phyloP scores from a whole-genome alignment of 2,113 vertebrate species.

The Pachyramphus minor region DNA sequence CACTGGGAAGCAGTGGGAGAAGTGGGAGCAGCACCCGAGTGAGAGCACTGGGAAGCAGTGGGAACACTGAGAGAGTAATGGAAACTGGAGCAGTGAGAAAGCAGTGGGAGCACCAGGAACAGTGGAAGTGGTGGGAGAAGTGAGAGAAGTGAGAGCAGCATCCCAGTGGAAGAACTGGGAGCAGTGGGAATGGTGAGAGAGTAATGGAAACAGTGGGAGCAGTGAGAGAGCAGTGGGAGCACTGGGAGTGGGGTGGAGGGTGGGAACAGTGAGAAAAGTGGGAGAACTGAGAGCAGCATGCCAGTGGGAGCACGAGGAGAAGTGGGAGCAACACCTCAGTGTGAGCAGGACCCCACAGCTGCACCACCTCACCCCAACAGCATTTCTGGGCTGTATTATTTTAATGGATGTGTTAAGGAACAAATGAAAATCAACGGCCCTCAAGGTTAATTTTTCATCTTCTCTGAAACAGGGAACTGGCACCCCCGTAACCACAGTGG shows the following conservation, averaged over 20 bases:
- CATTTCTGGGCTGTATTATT: not conserved
- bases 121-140: not conserved
- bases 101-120: not conserved
- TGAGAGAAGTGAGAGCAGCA: no score
- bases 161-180: no score
- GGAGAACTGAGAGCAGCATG: no score
- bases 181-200: no score
- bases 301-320: no score
- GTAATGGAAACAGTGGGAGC: no score
- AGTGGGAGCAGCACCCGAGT: not conserved
- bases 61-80: no score
- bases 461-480: accelerated
- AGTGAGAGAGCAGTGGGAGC: no score
- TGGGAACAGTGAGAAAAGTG: no score
- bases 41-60: not conserved
- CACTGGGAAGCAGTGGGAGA: not conserved
- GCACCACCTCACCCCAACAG: not conserved
- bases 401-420: not conserved
- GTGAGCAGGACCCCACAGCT: not conserved
- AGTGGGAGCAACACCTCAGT: not conserved
- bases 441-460: not conserved
- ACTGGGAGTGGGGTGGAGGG: no score
- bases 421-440: not conserved
- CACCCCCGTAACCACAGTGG: not conserved
- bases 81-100: not conserved